phyloP scores from a whole-genome alignment of 2,888 invertebrate genomes.

The Smittia sp. region DNA sequence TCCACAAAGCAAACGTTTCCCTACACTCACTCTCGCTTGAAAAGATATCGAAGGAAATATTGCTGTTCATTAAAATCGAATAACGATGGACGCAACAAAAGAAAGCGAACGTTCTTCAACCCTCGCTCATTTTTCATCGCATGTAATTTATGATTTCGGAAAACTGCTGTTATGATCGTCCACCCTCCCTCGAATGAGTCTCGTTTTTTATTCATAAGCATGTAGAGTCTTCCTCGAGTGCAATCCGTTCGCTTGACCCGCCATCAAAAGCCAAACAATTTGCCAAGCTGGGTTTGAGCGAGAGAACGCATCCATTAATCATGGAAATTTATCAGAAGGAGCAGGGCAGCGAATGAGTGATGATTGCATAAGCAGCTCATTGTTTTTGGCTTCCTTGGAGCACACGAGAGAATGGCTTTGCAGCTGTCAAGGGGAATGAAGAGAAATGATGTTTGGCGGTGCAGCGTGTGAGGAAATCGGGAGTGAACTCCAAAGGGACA shows the following conservation, averaged over 20 bases:
- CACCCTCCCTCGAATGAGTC: neutral
- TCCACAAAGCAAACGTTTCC: neutral
- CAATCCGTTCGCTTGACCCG: conserved; percentile 30
- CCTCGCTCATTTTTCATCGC: conserved; percentile 35
- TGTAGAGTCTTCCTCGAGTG: neutral
- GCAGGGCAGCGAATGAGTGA: neutral
- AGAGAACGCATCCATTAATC: conserved; percentile 28
- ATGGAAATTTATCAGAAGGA: neutral
- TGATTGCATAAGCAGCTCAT: conserved; percentile 33
- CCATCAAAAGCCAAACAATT: neutral
- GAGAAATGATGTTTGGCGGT: conserved; percentile 25
- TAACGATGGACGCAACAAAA: conserved; percentile 21
- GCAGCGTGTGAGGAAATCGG: neutral
- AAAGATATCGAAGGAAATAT: conserved; percentile 3
- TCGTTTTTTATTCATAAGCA: conserved; percentile 37
- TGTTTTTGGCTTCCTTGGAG: neutral
- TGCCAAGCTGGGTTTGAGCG: neutral
- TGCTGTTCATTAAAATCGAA: conserved; percentile 39
- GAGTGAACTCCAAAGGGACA: neutral
- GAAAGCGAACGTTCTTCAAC: neutral
- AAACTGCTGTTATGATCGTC: neutral
- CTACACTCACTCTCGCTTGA: neutral
- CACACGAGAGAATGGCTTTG: neutral
- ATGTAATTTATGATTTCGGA: conserved; percentile 29
- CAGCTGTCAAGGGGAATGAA: conserved; percentile 10